Evolutionary conservation across 2,888 invertebrate species (phyloP).

Genomic region (Laspeyria flexula): DNA sequence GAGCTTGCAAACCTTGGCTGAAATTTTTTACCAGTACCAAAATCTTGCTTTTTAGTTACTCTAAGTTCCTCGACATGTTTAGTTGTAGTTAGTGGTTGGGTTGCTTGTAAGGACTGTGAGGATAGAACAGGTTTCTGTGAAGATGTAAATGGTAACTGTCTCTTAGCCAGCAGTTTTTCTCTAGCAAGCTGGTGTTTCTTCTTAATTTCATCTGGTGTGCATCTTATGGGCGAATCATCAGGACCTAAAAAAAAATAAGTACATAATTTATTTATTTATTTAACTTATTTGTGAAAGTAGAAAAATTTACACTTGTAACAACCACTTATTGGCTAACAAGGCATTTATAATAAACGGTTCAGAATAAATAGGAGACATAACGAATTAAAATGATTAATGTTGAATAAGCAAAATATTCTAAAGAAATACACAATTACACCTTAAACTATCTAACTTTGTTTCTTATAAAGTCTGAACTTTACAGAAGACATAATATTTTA

Average conservation of each 20-base stretch:
- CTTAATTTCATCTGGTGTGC: slow-evolving; percentile 87
- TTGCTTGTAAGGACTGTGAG: slow-evolving; percentile 22
- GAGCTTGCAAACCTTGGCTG: slow-evolving; percentile 60
- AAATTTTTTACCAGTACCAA: slow-evolving; percentile 43
- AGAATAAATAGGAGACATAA: no score
- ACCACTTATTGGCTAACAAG: no score
- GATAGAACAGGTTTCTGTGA: slow-evolving; percentile 51
- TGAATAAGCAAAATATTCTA: no score
- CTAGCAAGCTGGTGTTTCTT: slow-evolving; percentile 86
- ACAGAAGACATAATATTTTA: no score
- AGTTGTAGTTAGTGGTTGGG: slow-evolving; percentile 9
- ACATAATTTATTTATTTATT: no score
- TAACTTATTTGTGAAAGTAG: no score
- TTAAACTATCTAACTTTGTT: no score
- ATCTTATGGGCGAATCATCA: slow-evolving; percentile 76
- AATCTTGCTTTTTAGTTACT: slow-evolving; percentile 42
- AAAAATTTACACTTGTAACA: no score
- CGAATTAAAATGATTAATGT: no score
- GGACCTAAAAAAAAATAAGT: slow-evolving; percentile 40
- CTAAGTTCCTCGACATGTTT: slow-evolving; percentile 23
- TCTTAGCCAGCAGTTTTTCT: slow-evolving; percentile 85
- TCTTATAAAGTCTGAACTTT: no score
- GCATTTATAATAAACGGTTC: no score
- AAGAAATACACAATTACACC: no score
- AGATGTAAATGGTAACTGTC: slow-evolving; percentile 72